phyloP scores from a whole-genome alignment of 2,888 invertebrate species.

The Folsomia candida region DNA sequence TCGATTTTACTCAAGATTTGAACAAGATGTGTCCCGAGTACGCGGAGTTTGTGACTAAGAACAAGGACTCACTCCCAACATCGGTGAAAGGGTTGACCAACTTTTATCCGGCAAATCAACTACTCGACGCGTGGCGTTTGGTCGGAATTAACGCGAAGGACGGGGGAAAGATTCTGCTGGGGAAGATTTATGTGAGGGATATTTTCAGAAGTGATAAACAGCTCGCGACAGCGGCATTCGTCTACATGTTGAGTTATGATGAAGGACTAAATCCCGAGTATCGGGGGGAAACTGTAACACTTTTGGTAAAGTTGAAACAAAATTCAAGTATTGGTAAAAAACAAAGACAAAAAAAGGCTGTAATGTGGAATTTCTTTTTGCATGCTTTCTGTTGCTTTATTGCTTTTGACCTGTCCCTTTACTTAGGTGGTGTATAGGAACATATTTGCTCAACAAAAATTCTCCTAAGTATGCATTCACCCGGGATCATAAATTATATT shows the following conservation, averaged over 20 bases:
- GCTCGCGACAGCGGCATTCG: not conserved
- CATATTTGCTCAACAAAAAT: too few species aligned
- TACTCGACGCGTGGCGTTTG: not conserved
- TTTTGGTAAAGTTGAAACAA: not conserved
- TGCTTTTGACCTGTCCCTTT: too few species aligned
- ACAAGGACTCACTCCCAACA: not conserved
- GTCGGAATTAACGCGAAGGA: not conserved
- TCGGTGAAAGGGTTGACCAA: not conserved
- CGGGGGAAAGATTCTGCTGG: slow-evolving; percentile 7
- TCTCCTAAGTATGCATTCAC: too few species aligned
- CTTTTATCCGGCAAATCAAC: not conserved
- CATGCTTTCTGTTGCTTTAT: too few species aligned
- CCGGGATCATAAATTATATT: too few species aligned
- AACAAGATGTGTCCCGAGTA: not conserved
- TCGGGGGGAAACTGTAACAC: not conserved
- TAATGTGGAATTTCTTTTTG: too few species aligned
- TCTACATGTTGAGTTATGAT: slow-evolving; percentile 3
- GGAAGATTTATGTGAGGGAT: slow-evolving; percentile 10
- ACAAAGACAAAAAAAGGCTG: too few species aligned
- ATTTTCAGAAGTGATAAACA: slow-evolving; percentile 1
- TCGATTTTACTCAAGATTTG: slow-evolving; percentile 1
- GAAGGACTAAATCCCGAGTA: slow-evolving; percentile 9
- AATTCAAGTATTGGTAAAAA: too few species aligned
- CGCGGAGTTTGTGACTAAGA: not conserved
- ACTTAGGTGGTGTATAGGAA: too few species aligned